A percentile compares a stretch with the other conserved stretches of the same genome.
These are phyloP conservation scores for Spermophilus dauricus DNA, from an alignment of 2,113 vertebrate genomes.

Conservation along the genomic window DNA sequence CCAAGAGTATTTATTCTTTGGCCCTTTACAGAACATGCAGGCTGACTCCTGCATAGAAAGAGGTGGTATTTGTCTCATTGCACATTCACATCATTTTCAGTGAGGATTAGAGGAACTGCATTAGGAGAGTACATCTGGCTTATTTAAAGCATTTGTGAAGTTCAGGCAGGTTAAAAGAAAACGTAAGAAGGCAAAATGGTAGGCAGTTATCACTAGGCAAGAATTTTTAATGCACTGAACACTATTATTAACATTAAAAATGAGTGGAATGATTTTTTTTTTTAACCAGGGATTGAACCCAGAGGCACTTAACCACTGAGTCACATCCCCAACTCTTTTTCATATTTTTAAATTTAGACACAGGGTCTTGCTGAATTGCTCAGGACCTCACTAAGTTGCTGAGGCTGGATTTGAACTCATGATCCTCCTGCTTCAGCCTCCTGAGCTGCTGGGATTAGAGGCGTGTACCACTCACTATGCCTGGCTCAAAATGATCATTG, in stretches of 20 bases:
- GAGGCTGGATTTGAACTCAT: too few relatives aligned
- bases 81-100: background rate
- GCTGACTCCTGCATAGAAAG: background rate
- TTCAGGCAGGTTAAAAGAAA: background rate
- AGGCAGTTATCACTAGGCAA: background rate
- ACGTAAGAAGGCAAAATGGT: background rate
- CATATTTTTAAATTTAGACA: too few relatives aligned
- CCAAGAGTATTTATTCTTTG: background rate
- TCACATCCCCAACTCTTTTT: too few relatives aligned
- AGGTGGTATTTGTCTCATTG: background rate
- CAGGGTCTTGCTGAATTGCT: too few relatives aligned
- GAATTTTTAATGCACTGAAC: slow-evolving; percentile 33
- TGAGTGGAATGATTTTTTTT: background rate
- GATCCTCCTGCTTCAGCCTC: too few relatives aligned
- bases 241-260: background rate
- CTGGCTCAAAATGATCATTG: background rate
- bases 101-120: background rate
- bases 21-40: background rate
- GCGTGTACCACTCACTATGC: too few relatives aligned
- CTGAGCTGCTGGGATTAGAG: too few relatives aligned
- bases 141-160: background rate
- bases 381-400: too few relatives aligned
- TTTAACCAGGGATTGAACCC: too few relatives aligned
- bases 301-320: too few relatives aligned
- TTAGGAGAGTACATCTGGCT: background rate